Evolutionary conservation across 1,140 invertebrate genomes (phyloP).

Genomic region (Ceratina japonica): DNA sequence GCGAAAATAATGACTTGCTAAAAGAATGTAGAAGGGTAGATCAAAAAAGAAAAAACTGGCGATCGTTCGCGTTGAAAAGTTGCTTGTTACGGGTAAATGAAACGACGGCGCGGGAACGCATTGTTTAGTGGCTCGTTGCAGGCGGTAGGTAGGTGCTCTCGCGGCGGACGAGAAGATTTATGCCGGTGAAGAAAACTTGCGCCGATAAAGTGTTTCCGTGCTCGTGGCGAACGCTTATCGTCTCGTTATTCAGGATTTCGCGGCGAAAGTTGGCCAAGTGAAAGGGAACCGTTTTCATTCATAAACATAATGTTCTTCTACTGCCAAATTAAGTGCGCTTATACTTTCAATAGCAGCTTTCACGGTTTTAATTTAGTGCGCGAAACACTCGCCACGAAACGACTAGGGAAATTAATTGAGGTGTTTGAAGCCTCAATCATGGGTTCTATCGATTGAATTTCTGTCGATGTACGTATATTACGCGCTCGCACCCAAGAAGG

Average conservation of each 20-base stretch:
- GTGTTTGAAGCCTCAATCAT: no score
- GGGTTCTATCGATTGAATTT: no score
- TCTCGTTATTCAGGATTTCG: constrained; percentile 44
- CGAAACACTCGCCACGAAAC: no score
- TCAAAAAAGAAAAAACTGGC: not conserved
- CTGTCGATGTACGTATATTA: not conserved
- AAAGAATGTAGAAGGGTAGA: no score
- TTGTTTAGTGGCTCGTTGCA: constrained; percentile 48
- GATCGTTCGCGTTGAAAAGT: constrained; percentile 10
- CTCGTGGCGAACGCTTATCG: constrained; percentile 47
- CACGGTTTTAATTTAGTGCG: no score
- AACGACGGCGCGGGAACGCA: constrained; percentile 34
- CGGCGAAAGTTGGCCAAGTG: constrained; percentile 45
- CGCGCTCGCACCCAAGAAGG: not conserved
- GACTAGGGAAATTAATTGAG: no score
- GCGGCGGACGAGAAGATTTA: constrained; percentile 45
- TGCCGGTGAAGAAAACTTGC: constrained; percentile 49
- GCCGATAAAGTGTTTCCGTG: constrained; percentile 44
- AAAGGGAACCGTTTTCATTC: constrained; percentile 37
- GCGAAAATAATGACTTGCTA: no score
- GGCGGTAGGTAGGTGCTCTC: not conserved
- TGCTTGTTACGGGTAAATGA: constrained; percentile 45
- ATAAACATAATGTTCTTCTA: constrained; percentile 9
- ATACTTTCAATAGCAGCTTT: not conserved
- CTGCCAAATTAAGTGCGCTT: no score